phyloP scores from a whole-genome alignment of 2,797 vertebrate genomes.

The Sebastes reedi region DNA sequence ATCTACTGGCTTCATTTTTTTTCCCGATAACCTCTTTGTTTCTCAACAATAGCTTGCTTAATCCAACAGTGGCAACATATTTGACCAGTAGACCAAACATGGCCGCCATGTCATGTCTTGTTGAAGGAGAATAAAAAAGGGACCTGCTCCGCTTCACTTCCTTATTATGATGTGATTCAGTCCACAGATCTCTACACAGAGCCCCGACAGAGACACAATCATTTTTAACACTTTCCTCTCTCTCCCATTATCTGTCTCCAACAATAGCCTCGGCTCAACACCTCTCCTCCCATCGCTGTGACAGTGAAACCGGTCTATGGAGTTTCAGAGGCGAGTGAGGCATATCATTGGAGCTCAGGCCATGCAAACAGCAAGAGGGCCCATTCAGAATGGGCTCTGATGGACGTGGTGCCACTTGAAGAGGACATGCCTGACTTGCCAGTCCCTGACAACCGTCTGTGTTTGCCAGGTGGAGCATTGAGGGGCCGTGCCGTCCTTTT shows the following conservation, averaged over 20 bases:
- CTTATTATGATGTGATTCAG: constrained; percentile 87
- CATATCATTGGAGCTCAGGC: constrained; percentile 86
- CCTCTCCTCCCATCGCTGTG: constrained; percentile 74
- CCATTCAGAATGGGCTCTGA: constrained; percentile 78
- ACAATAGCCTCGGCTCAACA: constrained; percentile 77
- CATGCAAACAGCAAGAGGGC: constrained; percentile 82
- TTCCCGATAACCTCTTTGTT: constrained; percentile 38
- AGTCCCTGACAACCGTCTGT: constrained; percentile 91
- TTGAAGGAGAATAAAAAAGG: constrained; percentile 72
- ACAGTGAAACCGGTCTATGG: constrained; percentile 84
- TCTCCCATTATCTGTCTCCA: constrained; percentile 69
- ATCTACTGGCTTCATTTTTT: constrained; percentile 30
- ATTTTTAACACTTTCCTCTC: constrained; percentile 82
- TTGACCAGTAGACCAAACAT: constrained; percentile 75
- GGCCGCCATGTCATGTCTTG: constrained; percentile 75
- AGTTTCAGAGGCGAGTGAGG: constrained; percentile 82
- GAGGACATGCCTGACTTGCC: constrained; percentile 93
- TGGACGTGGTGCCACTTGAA: constrained; percentile 89
- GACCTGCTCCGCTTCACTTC: constrained; percentile 78
- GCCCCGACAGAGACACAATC: constrained; percentile 87
- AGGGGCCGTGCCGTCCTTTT: constrained; percentile 84
- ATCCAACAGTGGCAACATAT: constrained; percentile 66
- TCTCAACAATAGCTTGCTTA: constrained; percentile 59
- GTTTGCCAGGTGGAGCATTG: constrained; percentile 90
- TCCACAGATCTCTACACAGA: constrained; percentile 76